Evolutionary conservation across 2,797 vertebrate species (phyloP), one percentile per base, ranked within the genome.

Genomic region (Tympanoctomys barrerae): DNA sequence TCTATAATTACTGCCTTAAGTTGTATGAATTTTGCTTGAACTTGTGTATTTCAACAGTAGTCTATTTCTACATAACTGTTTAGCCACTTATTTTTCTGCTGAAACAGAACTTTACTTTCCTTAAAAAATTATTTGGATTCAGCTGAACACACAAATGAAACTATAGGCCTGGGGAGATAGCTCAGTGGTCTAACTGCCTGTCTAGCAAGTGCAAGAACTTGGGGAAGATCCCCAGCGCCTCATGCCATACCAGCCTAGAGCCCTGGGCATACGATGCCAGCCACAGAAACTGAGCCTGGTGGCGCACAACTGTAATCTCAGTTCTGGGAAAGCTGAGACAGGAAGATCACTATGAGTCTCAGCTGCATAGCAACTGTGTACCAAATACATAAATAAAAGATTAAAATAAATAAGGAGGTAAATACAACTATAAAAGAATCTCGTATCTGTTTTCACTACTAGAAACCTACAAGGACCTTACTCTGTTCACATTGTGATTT

Each of bases 1-100:
- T 66, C 57, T 75, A 49, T 26, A 75, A 90, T 68, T 94, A 77
- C 12, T 89, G 59, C 7, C 62, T 79, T 73, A 91, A 92, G 81
- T 59, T 90, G 7, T 28, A 57, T 78, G 22, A 77, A 1, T 13
- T 89, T 96, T 94, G 49, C 11, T 86, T 91, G 70, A 79, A 2
- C 42, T 42, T 86, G 18, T 81, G 1, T 89, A 49, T 16, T 83
- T 26, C 64, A 46, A 0, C 71, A 8, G 19, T 82, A 71, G 10
- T 42, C 3, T 75, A 42, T 5, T 21, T 83, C 22, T 6, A 59
- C 70, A 59, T 66, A 66, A 62, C 14, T 26, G 46, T 64, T 62
- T 86, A 77, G 36, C 8, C 8, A 79, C 4, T 12, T 70, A n/a
- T 66, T 93, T 77, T 68, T n/a, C 6, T 86, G 24, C 5, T 84